Percentiles rank a stretch among this genome's conserved stretches.
These are phyloP conservation scores for Catocala nupta DNA, from an alignment of 2,888 invertebrate species.

Conservation along the genomic window DNA sequence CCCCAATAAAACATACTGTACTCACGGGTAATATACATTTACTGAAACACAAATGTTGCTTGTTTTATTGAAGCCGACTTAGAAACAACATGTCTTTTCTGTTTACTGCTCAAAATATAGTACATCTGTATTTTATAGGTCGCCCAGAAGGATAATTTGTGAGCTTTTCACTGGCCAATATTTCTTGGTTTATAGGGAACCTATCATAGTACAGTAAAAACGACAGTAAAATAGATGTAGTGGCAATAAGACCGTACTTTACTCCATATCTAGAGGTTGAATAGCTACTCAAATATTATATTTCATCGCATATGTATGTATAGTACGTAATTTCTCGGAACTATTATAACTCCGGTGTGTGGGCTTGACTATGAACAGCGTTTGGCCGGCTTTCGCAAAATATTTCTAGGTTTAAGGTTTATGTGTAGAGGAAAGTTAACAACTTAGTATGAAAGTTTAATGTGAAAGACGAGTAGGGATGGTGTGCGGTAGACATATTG, in stretches of 20 bases:
- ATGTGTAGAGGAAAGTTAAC: background rate
- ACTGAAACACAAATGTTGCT: slow-evolving; percentile 1
- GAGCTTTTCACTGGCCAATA: slow-evolving; percentile 29
- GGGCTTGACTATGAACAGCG: background rate
- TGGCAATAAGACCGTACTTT: slow-evolving; percentile 30
- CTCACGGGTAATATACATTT: background rate
- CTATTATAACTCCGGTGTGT: slow-evolving; percentile 7
- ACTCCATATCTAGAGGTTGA: slow-evolving; percentile 13
- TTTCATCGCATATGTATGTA: slow-evolving; percentile 7
- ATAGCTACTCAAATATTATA: slow-evolving; percentile 16
- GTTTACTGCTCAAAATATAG: slow-evolving; percentile 14
- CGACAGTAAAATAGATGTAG: slow-evolving; percentile 32
- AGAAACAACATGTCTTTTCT: slow-evolving; percentile 2
- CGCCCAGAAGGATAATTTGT: slow-evolving; percentile 25
- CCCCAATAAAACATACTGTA: background rate
- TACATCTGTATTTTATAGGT: slow-evolving; percentile 37
- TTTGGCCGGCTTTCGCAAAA: background rate
- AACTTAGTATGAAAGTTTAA: background rate
- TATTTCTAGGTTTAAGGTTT: background rate
- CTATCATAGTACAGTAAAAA: slow-evolving; percentile 34
- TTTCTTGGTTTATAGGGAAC: slow-evolving; percentile 38
- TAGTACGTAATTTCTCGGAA: background rate
- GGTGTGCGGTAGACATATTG: no score
- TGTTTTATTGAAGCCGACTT: background rate
- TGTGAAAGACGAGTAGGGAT: no score